Percentiles rank a stretch among this genome's conserved stretches.
phyloP scores from a whole-genome alignment of 2,888 invertebrate genomes.

The Epistrophe grossulariae region DNA sequence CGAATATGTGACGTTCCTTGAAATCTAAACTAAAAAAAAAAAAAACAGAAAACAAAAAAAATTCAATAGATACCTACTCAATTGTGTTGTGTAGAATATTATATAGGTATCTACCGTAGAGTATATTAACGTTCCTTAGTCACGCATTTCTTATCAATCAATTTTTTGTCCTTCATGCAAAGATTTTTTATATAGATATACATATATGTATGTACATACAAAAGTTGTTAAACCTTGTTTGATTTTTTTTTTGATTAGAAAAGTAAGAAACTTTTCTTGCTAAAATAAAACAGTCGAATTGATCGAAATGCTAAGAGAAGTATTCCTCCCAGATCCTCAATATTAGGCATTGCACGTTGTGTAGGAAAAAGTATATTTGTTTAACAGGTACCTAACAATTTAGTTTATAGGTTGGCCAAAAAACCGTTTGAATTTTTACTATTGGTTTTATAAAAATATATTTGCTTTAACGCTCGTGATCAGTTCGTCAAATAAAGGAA shows the following conservation, averaged over 20 bases:
- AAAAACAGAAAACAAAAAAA: background rate
- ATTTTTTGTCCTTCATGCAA: constrained; percentile 29
- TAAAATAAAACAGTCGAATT: too few species aligned
- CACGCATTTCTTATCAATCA: constrained; percentile 31
- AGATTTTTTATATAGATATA: background rate
- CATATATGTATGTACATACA: background rate
- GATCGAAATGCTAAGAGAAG: too few species aligned
- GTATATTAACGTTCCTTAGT: constrained; percentile 28
- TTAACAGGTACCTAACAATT: too few species aligned
- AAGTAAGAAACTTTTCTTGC: too few species aligned
- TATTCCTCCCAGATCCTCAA: too few species aligned
- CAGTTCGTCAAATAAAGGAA: too few species aligned
- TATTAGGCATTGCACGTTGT: too few species aligned
- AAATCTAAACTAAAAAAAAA: background rate
- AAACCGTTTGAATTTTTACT: too few species aligned
- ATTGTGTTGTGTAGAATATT: constrained; percentile 8
- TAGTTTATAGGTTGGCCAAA: too few species aligned
- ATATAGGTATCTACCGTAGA: background rate
- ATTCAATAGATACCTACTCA: constrained; percentile 7
- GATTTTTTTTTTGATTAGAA: background rate
- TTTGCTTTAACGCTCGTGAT: too few species aligned
- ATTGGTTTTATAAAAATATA: too few species aligned
- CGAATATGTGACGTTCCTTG: constrained; percentile 23
- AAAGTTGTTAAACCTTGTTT: background rate
- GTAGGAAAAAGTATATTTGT: too few species aligned